A percentile compares a stretch with the other conserved stretches of the same genome.
phyloP scores from a whole-genome alignment of 2,888 invertebrate species.

The Crocallis elinguaria region DNA sequence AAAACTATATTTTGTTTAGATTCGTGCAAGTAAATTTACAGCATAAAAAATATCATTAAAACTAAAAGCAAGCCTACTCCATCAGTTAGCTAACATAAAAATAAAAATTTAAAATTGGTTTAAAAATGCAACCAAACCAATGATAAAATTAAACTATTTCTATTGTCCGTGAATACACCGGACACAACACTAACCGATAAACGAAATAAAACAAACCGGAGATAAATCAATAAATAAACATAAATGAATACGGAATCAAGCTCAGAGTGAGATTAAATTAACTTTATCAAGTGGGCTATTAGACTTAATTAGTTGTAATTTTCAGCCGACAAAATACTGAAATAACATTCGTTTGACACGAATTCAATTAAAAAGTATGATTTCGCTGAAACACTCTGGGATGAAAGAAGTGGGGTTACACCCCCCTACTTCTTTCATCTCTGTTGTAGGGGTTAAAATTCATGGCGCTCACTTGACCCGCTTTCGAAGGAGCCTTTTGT shows the following conservation, averaged over 20 bases:
- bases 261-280: constrained; percentile 18
- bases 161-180: neutral
- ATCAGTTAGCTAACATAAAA: too few relatives aligned
- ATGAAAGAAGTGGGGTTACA: constrained; percentile 35
- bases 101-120: too few relatives aligned
- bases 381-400: constrained; percentile 55
- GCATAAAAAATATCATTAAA: too few relatives aligned
- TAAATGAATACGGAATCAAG: constrained; percentile 22
- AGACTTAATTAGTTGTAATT: constrained; percentile 30
- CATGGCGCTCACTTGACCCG: constrained; percentile 69
- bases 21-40: too few relatives aligned
- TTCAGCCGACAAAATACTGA: constrained; percentile 20
- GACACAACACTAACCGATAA: neutral
- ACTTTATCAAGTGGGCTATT: constrained; percentile 24
- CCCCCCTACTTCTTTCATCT: too few relatives aligned
- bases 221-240: constrained; percentile 10
- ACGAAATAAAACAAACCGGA: constrained; percentile 2
- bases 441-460: constrained; percentile 56
- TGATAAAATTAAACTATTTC: too few relatives aligned
- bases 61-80: too few relatives aligned
- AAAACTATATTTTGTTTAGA: too few relatives aligned
- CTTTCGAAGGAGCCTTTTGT: constrained; percentile 70
- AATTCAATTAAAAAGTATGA: constrained; percentile 69
- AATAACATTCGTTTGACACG: constrained; percentile 42
- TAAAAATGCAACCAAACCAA: too few relatives aligned